These are phyloP conservation scores for Cryptops parisi DNA, from an alignment of 2,888 invertebrate species.

Conservation along the genomic window DNA sequence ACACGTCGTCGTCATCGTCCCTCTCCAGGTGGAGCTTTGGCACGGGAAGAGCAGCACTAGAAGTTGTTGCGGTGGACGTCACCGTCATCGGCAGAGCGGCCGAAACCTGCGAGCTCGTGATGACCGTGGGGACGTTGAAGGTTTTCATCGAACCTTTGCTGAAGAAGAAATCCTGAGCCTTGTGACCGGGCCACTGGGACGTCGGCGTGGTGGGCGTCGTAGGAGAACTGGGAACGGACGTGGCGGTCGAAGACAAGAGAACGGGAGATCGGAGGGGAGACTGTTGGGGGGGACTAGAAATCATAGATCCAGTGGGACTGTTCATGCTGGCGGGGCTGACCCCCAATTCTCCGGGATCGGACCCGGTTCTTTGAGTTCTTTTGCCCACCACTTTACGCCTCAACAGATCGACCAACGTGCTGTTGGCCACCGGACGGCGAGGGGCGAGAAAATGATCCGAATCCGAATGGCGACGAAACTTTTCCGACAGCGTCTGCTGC, in stretches of 20 bases:
- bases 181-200: slow-evolving; percentile 6
- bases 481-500: slow-evolving; percentile 39
- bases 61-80: neutral
- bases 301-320: neutral
- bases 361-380: slow-evolving; percentile 23
- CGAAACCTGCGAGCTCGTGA: neutral
- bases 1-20: slow-evolving; percentile 55
- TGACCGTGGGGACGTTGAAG: neutral
- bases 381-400: slow-evolving; percentile 41
- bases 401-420: slow-evolving; percentile 39
- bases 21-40: slow-evolving; percentile 12
- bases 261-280: slow-evolving; percentile 9
- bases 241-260: slow-evolving; percentile 8
- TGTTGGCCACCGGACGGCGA: slow-evolving; percentile 19
- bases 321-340: neutral
- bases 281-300: neutral
- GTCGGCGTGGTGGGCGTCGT: slow-evolving; percentile 9
- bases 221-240: slow-evolving; percentile 13
- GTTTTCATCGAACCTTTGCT: neutral
- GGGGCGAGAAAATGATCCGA: slow-evolving; percentile 39
- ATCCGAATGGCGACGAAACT: slow-evolving; percentile 41
- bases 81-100: neutral
- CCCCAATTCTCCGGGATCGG: slow-evolving; percentile 22
- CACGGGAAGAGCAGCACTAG: neutral
- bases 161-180: neutral